Base-by-base conservation (phyloP, 1,140 invertebrate species). In the Macrotrachela quadricornifera region DNA sequence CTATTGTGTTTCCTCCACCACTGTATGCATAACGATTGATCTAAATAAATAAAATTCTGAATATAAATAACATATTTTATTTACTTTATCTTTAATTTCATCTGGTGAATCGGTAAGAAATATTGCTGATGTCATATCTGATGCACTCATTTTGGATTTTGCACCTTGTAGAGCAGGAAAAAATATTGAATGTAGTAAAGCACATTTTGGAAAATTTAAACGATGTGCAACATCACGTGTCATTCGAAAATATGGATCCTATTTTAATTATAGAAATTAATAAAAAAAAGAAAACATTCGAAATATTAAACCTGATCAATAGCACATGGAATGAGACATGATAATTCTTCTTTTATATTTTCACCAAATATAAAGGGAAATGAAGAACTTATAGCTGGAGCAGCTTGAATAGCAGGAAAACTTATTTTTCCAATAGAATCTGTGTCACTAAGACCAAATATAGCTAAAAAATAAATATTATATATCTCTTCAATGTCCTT, bases 21-120 rank as follows among this genome's bases (percentile, higher is more conserved):
- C 87, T 94, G 72, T 96, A 97, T 30, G 92, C 92, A 71, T 95
- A 85, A 73, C 95, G 96, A 64, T 97, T 96, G 40, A 90, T 80
- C 80, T 85, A 61, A 51, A 50, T 57, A 17, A 47, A 15, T 46
- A 57, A 21, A 17, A 55, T n/a, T n/a, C n/a, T n/a, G n/a, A n/a
- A n/a, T n/a, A n/a, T n/a, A n/a, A n/a, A n/a, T n/a, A n/a, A n/a
- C n/a, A n/a, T n/a, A n/a, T n/a, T n/a, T n/a, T n/a, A 54, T 46
- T 36, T 59, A 75, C 79, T 76, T 95, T 99, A 66, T 83, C 91
- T 69, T 95, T 96, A 51, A 99, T 85, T 70, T 95, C 85, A 61
- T 92, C 90, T 0, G 87, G 71, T 0, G 86, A 90, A 62, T 99
- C 92, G 36, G 80, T 91, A 0, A 97, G 69, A 66, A 83, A 96